Evolutionary conservation across 2,113 vertebrate species (phyloP), one percentile per base, ranked within the genome.

Genomic region (Brachyhypopomus occidentalis): DNA sequence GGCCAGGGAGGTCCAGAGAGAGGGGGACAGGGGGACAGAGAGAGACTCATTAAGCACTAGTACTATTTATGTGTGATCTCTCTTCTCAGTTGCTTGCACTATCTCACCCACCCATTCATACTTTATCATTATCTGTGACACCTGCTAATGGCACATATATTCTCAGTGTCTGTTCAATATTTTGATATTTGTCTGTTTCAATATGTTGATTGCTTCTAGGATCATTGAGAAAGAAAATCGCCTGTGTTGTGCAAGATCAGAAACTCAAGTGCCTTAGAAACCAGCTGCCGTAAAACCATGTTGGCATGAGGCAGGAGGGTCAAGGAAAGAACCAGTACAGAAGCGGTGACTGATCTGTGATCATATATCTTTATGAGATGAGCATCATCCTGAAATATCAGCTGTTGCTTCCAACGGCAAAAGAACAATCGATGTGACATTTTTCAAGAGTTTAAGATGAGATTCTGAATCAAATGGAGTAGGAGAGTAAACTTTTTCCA

Each of bases 21-120:
- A 25, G 25, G 2, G 25, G 27, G 25, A 34, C 4, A 67, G 79
- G 59, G 62, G 75, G 79, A 36, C 5, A 69, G 80, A 75, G 30
- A 81, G 79, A 55, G 63, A 70, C 72, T 81, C 63, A 66, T 75
- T 81, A 75, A 70, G 55, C 34, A 27, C 58, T 81, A 56, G 75
- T 23, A 60, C 75, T 69, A 60, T 74, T 81, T 66, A 69, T 70
- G 45, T 70, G 66, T 45, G 22, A 34, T 60, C 59, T 56, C 25
- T 77, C 45, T 20, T 56, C 11, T 77, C 25, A 4, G 9, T 34
- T 62, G 73, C 55, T 6, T 9, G 3, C 2, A n/a, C 41, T 64
- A 45, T 30, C 34, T 62, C 69, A 20, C 78, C 52, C 60, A 77
- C 75, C 27, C 36, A 30, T 75, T 80, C 48, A 45, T 38, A 69